Percentiles rank a stretch among this genome's conserved stretches.
These are phyloP conservation scores for Cantharis rufa DNA, from an alignment of 2,888 invertebrate species.

Conservation along the genomic window DNA sequence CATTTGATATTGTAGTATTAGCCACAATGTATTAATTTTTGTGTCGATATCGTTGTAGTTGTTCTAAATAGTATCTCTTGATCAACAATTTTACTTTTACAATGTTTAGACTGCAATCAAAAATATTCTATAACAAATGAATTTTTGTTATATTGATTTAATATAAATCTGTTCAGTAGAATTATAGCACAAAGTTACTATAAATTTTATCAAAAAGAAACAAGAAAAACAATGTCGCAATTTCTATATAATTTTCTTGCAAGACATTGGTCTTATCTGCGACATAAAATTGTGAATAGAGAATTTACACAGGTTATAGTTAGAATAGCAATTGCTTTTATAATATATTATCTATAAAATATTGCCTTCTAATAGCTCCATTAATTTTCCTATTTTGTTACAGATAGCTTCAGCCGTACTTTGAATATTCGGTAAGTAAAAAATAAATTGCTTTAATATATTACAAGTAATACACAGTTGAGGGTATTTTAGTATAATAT, in stretches of 20 bases:
- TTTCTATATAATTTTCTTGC: background rate
- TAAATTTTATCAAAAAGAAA: slow-evolving; percentile 16
- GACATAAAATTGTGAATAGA: background rate
- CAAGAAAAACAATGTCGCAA: background rate
- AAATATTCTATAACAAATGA: background rate
- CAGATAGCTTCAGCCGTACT: slow-evolving; percentile 7
- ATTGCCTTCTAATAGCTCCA: background rate
- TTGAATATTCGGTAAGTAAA: background rate
- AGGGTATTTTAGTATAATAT: background rate
- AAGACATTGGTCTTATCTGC: background rate
- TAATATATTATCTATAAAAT: background rate
- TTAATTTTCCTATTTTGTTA: slow-evolving; percentile 22
- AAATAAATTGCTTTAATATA: background rate
- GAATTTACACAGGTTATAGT: background rate
- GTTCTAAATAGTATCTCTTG: background rate
- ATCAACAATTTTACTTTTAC: background rate
- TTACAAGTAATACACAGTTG: background rate
- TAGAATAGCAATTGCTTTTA: background rate
- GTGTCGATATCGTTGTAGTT: background rate
- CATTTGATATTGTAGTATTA: background rate
- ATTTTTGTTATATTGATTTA: background rate
- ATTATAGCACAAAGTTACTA: slow-evolving; percentile 12
- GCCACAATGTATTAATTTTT: background rate
- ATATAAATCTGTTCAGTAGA: background rate
- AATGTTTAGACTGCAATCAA: background rate